phyloP scores from a whole-genome alignment of 23 tunicate species.

The Ascidia mentula region DNA sequence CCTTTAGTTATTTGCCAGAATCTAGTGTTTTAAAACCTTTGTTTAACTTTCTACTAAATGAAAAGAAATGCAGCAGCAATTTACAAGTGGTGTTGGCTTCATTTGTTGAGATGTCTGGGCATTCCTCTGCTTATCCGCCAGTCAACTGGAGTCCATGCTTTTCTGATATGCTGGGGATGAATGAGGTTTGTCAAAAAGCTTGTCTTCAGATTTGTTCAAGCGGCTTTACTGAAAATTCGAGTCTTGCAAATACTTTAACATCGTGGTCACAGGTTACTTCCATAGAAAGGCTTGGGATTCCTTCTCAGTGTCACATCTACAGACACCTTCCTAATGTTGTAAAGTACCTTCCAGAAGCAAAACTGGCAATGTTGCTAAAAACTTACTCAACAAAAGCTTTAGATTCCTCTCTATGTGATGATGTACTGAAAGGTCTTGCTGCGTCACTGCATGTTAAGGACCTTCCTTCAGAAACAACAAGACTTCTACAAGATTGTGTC shows the following conservation, averaged over 20 bases:
- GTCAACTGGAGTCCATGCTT: slow-evolving; percentile 43
- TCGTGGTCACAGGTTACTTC: slow-evolving; percentile 18
- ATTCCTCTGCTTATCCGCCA: slow-evolving; percentile 38
- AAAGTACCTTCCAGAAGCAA: background rate
- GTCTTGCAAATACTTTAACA: slow-evolving; percentile 21
- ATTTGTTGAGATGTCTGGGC: slow-evolving; percentile 4
- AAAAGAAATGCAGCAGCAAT: background rate
- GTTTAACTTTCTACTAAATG: slow-evolving; percentile 3
- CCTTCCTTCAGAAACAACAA: slow-evolving; percentile 6
- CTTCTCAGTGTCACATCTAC: slow-evolving; percentile 10
- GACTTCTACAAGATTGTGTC: background rate
- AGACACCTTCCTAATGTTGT: background rate
- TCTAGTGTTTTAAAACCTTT: slow-evolving; percentile 36
- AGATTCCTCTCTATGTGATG: background rate
- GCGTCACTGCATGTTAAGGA: slow-evolving; percentile 1
- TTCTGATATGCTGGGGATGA: background rate
- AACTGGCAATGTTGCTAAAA: background rate
- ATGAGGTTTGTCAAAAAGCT: slow-evolving; percentile 16
- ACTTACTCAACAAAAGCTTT: background rate
- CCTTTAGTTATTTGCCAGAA: slow-evolving; percentile 46
- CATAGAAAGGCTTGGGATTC: slow-evolving; percentile 14
- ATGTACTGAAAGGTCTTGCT: slow-evolving; percentile 10
- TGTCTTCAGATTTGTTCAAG: slow-evolving; percentile 19
- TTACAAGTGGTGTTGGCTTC: background rate
- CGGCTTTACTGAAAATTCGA: slow-evolving; percentile 29